phyloP scores from a whole-genome alignment of 2,888 invertebrate species.

The Lapara coniferarum region DNA sequence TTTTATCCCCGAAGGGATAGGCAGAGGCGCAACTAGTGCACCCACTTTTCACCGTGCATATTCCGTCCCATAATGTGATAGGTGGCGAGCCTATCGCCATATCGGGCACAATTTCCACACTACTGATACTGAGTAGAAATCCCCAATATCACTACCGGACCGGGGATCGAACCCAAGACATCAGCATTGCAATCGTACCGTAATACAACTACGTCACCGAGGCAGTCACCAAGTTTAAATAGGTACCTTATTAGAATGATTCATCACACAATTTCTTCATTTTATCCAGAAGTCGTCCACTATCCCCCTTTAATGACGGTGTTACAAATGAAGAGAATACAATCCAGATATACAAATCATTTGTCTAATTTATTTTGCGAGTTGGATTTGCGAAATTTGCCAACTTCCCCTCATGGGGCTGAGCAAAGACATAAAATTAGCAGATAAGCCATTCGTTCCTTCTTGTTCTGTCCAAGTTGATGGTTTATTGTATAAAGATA shows the following conservation, averaged over 20 bases:
- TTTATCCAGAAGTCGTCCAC: conserved; percentile 41
- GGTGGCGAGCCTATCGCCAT: too few species aligned
- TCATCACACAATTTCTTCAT: background rate
- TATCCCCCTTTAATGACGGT: conserved; percentile 36
- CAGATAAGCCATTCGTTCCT: conserved; percentile 21
- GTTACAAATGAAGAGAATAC: conserved; percentile 73
- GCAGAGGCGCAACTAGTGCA: too few species aligned
- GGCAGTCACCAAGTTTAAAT: too few species aligned
- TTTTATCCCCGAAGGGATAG: too few species aligned
- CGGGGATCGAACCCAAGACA: too few species aligned
- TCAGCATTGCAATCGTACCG: background rate
- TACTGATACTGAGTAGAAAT: too few species aligned
- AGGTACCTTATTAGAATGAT: background rate
- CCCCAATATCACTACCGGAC: too few species aligned
- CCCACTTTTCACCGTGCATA: too few species aligned
- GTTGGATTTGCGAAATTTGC: conserved; percentile 57
- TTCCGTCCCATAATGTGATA: too few species aligned
- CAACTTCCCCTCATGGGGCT: conserved; percentile 29
- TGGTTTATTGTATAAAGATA: conserved; percentile 1
- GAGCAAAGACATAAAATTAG: conserved; percentile 27
- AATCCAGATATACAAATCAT: conserved; percentile 69
- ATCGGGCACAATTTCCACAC: too few species aligned
- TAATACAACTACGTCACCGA: background rate
- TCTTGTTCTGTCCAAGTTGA: conserved; percentile 6
- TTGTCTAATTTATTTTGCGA: conserved; percentile 67